Evolutionary conservation across 2,888 invertebrate species (phyloP), one percentile per base, ranked within the genome.

Genomic region (Fragum fragum): DNA sequence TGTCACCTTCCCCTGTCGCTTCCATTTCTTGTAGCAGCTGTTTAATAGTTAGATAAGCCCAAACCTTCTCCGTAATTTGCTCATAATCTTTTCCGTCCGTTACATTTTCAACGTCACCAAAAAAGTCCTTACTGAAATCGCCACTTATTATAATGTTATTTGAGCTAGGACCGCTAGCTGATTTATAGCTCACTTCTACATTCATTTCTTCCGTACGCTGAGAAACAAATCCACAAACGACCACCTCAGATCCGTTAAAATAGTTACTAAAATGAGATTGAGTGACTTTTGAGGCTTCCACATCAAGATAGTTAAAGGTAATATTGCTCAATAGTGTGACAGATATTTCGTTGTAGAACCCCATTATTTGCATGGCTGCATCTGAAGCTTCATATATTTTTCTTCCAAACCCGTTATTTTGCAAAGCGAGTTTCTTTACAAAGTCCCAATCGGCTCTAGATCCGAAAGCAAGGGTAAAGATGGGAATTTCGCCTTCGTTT

Each of bases 381-480:
- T 97, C 97, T 0, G 96, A 95, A 18, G 96, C 96, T 93, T 97
- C 97, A 94, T 97, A 97, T 87, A 97, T 97, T 93, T 96, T 96
- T 1, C 97, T 95, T 89, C 96, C 96, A 93, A 97, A 96, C 5
- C 97, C 97, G 42, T 95, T 95, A 94, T 96, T 97, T 78, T 96
- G 95, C 18, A 96, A 94, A 0, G 97, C 82, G 16, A 90, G 47
- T 63, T 76, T 88, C 75, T 90, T 90, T 6, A 89, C 82, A 26
- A 91, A 71, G n/a, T 88, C 83, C 69, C 85, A 91, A 70, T 91
- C 91, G 16, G 90, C 90, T 23, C 83, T 74, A 36, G 69, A 29
- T 14, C 91, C 91, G 72, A 91, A 91, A 0, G 89, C 90, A 11
- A 91, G 80, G 14, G 87, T 85, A 72, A 88, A 90, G 9, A 91